These are phyloP conservation scores for Xenopus laevis DNA, from an alignment of 2,113 vertebrate genomes.

Conservation along the genomic window DNA sequence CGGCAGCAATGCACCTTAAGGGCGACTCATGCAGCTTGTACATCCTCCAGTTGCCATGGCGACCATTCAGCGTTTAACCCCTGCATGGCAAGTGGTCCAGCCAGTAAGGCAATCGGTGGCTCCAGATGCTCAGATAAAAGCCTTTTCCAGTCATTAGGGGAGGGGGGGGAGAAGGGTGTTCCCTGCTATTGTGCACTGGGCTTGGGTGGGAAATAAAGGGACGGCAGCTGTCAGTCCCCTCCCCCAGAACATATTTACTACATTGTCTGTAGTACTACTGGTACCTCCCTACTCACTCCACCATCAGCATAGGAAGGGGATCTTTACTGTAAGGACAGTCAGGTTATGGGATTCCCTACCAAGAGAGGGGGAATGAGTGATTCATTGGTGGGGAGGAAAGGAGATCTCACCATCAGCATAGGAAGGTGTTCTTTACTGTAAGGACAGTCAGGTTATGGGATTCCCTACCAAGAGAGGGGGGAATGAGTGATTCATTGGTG, in stretches of 20 bases:
- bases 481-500: too few species aligned
- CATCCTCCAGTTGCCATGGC: slow-evolving; percentile 17
- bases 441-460: too few species aligned
- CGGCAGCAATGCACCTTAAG: neutral
- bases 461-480: too few species aligned
- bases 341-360: too few species aligned
- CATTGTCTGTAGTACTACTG: neutral
- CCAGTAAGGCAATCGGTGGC: neutral
- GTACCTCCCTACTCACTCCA: too few species aligned
- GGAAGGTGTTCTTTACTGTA: too few species aligned
- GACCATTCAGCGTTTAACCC: slow-evolving; percentile 10
- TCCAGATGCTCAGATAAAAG: slow-evolving; percentile 34
- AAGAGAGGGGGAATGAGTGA: too few species aligned
- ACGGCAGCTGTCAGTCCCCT: slow-evolving; percentile 18
- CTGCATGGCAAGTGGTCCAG: neutral
- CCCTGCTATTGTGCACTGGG: slow-evolving; percentile 15
- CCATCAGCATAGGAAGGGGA: too few species aligned
- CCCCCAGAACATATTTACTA: neutral
- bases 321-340: too few species aligned
- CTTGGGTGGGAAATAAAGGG: neutral
- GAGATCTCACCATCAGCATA: too few species aligned
- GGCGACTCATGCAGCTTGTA: neutral
- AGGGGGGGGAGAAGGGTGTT: neutral
- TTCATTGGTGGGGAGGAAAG: too few species aligned
- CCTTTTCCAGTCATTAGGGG: neutral